Evolutionary conservation across 2,113 vertebrate genomes (phyloP), one percentile per base, ranked within the genome.

Genomic region (Gambusia affinis): DNA sequence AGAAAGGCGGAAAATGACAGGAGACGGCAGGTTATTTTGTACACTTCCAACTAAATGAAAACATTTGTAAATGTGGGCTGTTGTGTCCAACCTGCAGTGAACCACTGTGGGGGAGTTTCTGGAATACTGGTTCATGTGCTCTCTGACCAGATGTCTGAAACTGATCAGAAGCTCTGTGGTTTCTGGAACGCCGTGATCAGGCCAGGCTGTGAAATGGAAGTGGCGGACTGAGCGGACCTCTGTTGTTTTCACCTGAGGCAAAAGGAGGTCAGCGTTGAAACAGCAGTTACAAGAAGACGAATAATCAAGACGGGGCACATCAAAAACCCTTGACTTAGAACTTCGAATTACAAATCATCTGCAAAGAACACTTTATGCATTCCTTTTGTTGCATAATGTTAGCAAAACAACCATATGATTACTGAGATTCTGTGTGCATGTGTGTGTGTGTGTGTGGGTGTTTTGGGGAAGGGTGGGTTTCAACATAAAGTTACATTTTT

Each of bases 201-300:
- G 98, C 98, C 98, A 99, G 63, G 97, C 96, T 8, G 97, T 98
- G 88, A 98, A 99, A 84, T 99, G 98, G 92, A 99, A 99, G n/a
- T 99, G 98, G 8, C 96, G 94, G 64, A 99, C 88, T 0, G 88
- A 80, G 54, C 96, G 96, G 42, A 92, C 96, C 86, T 98, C 96
- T 0, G 93, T 85, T 4, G 94, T 96, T 88, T 94, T 93, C 8
- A 92, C 80, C 97, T 99, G 84, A 7, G 39, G 17, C 15, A 85
- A 51, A 4, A 60, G 81, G 3, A 57, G 4, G 4, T 60, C 31
- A 39, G 14, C 15, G 37, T 54, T 68, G 12, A 37, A 37, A 51
- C 3, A 39, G 64, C 12, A n/a, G 7, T 54, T 0, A 70, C 10
- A 54, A 29, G 28, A 12, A 60, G 60, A 61, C 19, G 14, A 47